These are phyloP conservation scores for Drymonia ruficornis DNA, from an alignment of 2,888 invertebrate genomes.

Conservation along the genomic window DNA sequence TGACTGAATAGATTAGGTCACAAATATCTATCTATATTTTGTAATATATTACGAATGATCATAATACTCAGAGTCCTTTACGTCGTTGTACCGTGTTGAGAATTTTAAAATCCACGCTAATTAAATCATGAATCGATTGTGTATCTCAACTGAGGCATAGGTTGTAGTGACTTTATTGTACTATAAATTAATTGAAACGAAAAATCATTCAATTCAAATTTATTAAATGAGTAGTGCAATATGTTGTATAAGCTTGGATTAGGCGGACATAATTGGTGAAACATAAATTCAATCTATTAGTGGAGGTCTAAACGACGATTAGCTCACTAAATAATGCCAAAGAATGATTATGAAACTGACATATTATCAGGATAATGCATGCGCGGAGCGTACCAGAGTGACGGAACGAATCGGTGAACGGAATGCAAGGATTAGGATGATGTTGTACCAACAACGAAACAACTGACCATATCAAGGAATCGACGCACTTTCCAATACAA, in stretches of 20 bases:
- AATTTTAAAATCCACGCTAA: conserved; percentile 46
- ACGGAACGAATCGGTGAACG: conserved; percentile 57
- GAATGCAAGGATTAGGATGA: conserved; percentile 61
- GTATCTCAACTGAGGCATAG: conserved; percentile 48
- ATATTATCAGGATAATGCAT: conserved; percentile 54
- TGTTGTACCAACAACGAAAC: conserved; percentile 49
- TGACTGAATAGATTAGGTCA: conserved; percentile 83
- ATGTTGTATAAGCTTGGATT: conserved; percentile 53
- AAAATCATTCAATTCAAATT: conserved; percentile 41
- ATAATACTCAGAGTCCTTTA: conserved; percentile 62
- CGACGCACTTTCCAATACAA: conserved; percentile 39
- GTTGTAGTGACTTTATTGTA: conserved; percentile 44
- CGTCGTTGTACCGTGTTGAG: conserved; percentile 43
- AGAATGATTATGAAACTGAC: conserved; percentile 73
- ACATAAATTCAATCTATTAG: conserved; percentile 44
- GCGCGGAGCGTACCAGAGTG: conserved; percentile 61
- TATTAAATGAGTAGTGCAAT: conserved; percentile 67
- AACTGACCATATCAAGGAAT: conserved; percentile 46
- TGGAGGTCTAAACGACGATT: conserved; percentile 61
- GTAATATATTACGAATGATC: conserved; percentile 66
- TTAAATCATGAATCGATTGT: conserved; percentile 38
- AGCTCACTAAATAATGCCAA: conserved; percentile 84
- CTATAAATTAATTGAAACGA: conserved; percentile 34
- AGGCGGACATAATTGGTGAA: conserved; percentile 33
- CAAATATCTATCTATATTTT: conserved; percentile 68